Evolutionary conservation across 2,113 vertebrate species (phyloP).

Genomic region (Mugil cephalus): DNA sequence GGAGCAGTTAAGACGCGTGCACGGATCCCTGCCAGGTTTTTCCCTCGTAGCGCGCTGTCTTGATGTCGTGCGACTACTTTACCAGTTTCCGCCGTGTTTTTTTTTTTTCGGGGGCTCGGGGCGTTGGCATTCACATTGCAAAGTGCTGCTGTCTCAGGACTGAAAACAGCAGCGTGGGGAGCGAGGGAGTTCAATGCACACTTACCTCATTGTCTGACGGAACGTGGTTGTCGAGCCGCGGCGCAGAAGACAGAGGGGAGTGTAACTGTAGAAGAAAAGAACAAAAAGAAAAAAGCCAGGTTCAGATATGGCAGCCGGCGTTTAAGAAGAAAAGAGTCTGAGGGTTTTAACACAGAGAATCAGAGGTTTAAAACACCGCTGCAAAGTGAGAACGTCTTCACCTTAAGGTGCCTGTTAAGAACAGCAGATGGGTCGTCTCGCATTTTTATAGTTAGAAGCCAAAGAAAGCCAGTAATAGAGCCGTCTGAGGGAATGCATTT

Average conservation of each 20-base stretch:
- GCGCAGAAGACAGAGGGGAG: constrained; percentile 66
- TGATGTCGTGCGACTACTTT: constrained; percentile 37
- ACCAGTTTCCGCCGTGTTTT: constrained; percentile 2
- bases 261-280: constrained; percentile 72
- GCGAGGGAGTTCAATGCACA: constrained; percentile 59
- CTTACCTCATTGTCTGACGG: constrained; percentile 78
- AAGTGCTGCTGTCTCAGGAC: constrained; percentile 50
- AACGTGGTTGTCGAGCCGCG: constrained; percentile 55
- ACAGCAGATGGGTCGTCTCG: constrained; percentile 1
- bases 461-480: neutral
- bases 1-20: neutral
- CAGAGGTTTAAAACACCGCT: constrained; percentile 19
- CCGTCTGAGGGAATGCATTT: neutral
- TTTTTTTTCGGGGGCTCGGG: neutral
- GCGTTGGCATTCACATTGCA: constrained; percentile 28
- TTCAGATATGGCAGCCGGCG: constrained; percentile 45
- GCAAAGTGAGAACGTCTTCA: neutral
- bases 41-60: neutral
- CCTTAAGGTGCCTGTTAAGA: neutral
- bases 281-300: constrained; percentile 48
- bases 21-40: constrained; percentile 13
- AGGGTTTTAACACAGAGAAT: neutral
- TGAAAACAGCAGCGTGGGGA: constrained; percentile 49
- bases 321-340: constrained; percentile 6
- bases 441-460: constrained; percentile 10